phyloP scores from a whole-genome alignment of 2,888 invertebrate genomes.

The Horisme vitalbata region DNA sequence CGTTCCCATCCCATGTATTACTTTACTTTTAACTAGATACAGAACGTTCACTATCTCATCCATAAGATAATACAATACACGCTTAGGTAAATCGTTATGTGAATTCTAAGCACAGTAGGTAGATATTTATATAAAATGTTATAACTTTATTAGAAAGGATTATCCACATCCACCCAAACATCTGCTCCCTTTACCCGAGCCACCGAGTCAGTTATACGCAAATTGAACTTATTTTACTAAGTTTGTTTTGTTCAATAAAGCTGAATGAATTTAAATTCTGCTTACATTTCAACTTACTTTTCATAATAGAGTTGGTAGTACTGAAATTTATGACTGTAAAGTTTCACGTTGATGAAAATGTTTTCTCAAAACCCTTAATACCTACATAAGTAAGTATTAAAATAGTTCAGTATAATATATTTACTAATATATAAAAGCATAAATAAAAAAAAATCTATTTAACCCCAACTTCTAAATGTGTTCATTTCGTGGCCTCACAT shows the following conservation, averaged over 20 bases:
- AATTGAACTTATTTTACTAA: conserved; percentile 59
- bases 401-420: too few species aligned
- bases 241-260: conserved; percentile 63
- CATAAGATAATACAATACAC: conserved; percentile 11
- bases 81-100: conserved; percentile 1
- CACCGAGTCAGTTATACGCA: conserved; percentile 51
- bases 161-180: conserved; percentile 48
- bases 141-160: conserved; percentile 56
- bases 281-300: conserved; percentile 23
- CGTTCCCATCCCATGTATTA: conserved; percentile 65
- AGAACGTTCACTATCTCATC: conserved; percentile 14
- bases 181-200: conserved; percentile 57
- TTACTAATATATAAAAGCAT: too few species aligned
- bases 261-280: conserved; percentile 48
- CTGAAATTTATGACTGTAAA: background rate
- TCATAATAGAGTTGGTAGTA: background rate
- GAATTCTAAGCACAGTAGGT: too few species aligned
- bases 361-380: too few species aligned
- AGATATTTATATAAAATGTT: conserved; percentile 36
- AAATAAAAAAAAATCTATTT: too few species aligned
- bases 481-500: background rate
- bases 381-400: too few species aligned
- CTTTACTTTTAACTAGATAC: conserved; percentile 36
- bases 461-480: too few species aligned
- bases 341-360: too few species aligned